phyloP scores from a whole-genome alignment of 1,140 invertebrate genomes.

The Psix sp. region DNA sequence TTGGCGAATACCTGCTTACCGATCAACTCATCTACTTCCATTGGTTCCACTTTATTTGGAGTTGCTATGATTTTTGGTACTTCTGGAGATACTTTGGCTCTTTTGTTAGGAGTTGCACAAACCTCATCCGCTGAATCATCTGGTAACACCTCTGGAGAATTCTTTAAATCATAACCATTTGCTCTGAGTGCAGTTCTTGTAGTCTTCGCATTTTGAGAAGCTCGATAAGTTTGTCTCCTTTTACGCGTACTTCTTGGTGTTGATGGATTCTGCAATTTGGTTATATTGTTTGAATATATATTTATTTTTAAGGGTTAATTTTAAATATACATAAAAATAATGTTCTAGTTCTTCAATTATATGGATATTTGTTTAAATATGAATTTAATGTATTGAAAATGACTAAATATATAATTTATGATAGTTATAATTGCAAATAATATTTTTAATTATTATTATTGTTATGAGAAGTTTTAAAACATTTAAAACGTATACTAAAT shows the following conservation, averaged over 20 bases:
- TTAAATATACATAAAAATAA: too few species aligned
- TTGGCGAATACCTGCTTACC: conserved; percentile 79
- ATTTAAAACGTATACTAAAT: too few species aligned
- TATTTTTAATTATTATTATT: too few species aligned
- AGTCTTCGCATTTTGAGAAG: too few species aligned
- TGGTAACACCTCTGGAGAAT: conserved; percentile 11
- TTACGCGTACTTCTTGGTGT: conserved; percentile 58
- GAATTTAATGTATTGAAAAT: too few species aligned
- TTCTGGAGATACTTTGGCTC: conserved; percentile 10
- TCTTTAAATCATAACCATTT: conserved; percentile 34
- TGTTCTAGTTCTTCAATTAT: neutral
- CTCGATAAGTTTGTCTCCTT: conserved; percentile 28
- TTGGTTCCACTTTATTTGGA: neutral
- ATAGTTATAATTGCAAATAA: too few species aligned
- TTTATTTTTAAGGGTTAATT: too few species aligned
- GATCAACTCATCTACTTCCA: conserved; percentile 57
- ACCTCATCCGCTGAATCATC: neutral
- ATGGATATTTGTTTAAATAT: too few species aligned
- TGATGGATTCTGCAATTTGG: conserved; percentile 11
- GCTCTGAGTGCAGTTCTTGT: too few species aligned
- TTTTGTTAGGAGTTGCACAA: conserved; percentile 8
- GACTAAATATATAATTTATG: too few species aligned
- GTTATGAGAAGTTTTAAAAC: too few species aligned
- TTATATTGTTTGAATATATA: neutral
- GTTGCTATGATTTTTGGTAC: conserved; percentile 2